A percentile compares a stretch with the other conserved stretches of the same genome.
These are phyloP conservation scores for Telenomus remus DNA, from an alignment of 1,140 invertebrate species.

Conservation along the genomic window DNA sequence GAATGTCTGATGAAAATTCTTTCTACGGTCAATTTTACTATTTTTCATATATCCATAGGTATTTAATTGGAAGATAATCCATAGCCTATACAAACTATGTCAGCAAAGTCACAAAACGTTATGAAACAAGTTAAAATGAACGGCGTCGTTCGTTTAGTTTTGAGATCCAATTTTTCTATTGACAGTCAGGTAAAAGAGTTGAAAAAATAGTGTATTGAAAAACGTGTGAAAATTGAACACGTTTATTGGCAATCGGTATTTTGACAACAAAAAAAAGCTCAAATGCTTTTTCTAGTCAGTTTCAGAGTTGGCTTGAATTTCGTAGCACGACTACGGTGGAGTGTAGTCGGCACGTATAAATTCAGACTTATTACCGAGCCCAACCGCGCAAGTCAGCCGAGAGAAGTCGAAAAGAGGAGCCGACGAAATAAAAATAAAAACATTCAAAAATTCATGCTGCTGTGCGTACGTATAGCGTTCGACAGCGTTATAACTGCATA, in stretches of 20 bases:
- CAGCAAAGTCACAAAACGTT: too few species aligned
- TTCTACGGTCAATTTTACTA: too few species aligned
- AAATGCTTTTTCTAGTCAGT: slow-evolving; percentile 53
- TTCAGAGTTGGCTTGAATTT: slow-evolving; percentile 54
- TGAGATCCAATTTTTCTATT: too few species aligned
- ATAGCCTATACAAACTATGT: too few species aligned
- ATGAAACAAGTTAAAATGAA: too few species aligned
- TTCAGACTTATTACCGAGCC: slow-evolving; percentile 57
- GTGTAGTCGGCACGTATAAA: slow-evolving; percentile 56
- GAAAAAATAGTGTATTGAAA: too few species aligned
- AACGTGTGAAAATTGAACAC: too few species aligned
- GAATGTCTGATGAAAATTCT: not conserved
- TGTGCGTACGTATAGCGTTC: slow-evolving; percentile 40
- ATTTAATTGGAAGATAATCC: too few species aligned
- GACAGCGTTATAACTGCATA: slow-evolving; percentile 37
- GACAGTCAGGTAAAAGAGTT: too few species aligned
- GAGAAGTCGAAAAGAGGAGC: slow-evolving; percentile 50
- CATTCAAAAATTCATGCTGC: slow-evolving; percentile 52
- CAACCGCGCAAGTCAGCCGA: slow-evolving; percentile 52
- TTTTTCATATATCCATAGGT: too few species aligned
- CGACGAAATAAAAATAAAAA: slow-evolving; percentile 51
- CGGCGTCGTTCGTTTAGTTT: too few species aligned
- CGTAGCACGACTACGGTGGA: slow-evolving; percentile 44
- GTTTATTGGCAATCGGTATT: too few species aligned
- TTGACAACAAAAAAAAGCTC: slow-evolving; percentile 14